Base-by-base conservation (phyloP, 2,888 invertebrate genomes). In the Phyto melanocephala region DNA sequence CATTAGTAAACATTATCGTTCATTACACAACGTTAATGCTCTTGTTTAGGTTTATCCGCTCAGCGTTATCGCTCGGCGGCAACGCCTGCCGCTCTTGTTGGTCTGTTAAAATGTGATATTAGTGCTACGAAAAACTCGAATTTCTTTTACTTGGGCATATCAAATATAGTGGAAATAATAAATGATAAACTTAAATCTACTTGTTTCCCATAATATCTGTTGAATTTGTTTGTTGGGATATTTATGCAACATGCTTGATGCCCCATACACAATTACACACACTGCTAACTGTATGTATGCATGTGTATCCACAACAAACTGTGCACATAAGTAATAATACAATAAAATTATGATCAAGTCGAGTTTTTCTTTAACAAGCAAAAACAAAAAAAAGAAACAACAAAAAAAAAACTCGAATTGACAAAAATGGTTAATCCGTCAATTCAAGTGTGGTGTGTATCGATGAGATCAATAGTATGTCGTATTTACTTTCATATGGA, bases 341-440 rank as follows among this genome's bases (percentile, higher is more conserved):
- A 54, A 42, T 70, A 62, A 63, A 70, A 70, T 70, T 70, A 77
- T 77, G 68, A 77, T 68, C 50, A 54, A 62, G 8, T 15, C 75
- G 63, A 76, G 67, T 50, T 65, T 65, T 70, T 28, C 58, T 56
- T 63, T 77, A 70, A 77, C 79, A 71, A 79, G 65, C 63, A 50
- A 20, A 50, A 78, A 67, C 15, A 17, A 13, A 2, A 17, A 45
- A 15, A 17, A 17, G 8, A 17, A 17, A 3, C 2, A 22, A 13
- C 10, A 15, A 15, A 45, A 50, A 22, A 47, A 52, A 75, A 72
- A 67, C 20, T 62, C 33, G 58, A 58, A 35, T 52, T 65, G 52
- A 79, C 79, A 15, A 79, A 82, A 82, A 79, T 71, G 82, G 79
- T 78, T 82, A 82, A 82, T 82, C 82, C 78, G 58, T 68, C 79